Conservation (phyloP, 2,888 invertebrate species). For the Artemia sinica region DNA sequence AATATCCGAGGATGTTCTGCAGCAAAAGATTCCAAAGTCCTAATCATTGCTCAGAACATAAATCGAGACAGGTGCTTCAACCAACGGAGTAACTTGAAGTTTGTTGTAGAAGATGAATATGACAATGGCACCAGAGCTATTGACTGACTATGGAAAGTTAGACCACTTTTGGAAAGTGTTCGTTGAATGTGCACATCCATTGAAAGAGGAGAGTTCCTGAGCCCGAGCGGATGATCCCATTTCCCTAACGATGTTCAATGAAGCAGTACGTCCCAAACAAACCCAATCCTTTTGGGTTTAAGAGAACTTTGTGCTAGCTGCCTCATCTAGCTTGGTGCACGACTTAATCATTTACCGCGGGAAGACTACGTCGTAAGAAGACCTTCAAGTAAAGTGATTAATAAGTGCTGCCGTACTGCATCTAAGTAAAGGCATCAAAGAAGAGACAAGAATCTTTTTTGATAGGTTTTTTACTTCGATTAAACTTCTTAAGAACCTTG, state of each 20-base stretch:
- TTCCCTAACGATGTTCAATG: constrained; percentile 15
- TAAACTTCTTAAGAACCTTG: constrained; percentile 11
- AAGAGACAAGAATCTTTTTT: constrained; percentile 16
- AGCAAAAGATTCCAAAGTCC: constrained; percentile 13
- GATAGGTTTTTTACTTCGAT: constrained; percentile 22
- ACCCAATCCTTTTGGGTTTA: constrained; percentile 19
- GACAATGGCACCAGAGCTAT: background rate
- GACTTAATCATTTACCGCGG: constrained; percentile 21
- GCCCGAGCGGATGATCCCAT: constrained; percentile 22
- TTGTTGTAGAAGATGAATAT: constrained; percentile 15
- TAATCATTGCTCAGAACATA: constrained; percentile 12
- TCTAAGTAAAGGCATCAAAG: constrained; percentile 17
- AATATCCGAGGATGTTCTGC: constrained; percentile 15
- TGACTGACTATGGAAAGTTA: constrained; percentile 16
- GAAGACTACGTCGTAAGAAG: constrained; percentile 16
- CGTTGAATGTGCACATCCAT: background rate
- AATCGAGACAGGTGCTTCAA: constrained; percentile 14
- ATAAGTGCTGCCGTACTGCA: constrained; percentile 18
- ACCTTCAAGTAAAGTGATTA: constrained; percentile 13
- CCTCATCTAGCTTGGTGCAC: constrained; percentile 17
- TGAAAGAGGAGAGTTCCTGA: background rate
- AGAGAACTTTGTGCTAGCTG: constrained; percentile 21
- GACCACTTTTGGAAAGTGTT: constrained; percentile 13
- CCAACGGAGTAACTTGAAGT: background rate
- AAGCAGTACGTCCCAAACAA: constrained; percentile 18